Percentiles rank a stretch among this genome's conserved stretches.
Conservation (phyloP, 2,113 vertebrate species). For the Crotalus viridis region DNA sequence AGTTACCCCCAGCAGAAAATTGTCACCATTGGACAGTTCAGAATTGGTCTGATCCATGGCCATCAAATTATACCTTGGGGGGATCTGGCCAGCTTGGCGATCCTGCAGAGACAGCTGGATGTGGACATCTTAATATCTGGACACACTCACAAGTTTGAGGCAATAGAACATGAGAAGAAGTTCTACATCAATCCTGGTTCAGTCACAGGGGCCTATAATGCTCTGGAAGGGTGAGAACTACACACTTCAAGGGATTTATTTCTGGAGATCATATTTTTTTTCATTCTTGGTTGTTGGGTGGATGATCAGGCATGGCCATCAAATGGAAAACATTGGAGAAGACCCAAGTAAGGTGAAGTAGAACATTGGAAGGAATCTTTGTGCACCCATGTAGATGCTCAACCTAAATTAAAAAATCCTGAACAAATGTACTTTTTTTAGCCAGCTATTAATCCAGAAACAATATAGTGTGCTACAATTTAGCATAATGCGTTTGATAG, state of each 20-base stretch:
- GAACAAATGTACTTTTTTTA: background rate
- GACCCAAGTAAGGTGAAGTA: background rate
- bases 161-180: conserved; percentile 96
- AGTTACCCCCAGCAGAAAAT: conserved; percentile 98
- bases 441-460: background rate
- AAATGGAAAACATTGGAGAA: background rate
- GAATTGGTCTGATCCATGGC: conserved; percentile 96
- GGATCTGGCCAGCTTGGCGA: conserved; percentile 93
- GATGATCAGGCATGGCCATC: background rate
- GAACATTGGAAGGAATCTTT: too few relatives aligned
- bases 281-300: background rate
- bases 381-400: too few relatives aligned
- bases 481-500: background rate
- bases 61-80: conserved; percentile 99
- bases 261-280: background rate
- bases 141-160: conserved; percentile 97
- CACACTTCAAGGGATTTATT: background rate
- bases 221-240: conserved; percentile 87
- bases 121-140: conserved; percentile 99
- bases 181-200: conserved; percentile 99
- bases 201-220: conserved; percentile 94
- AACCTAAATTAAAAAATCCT: background rate
- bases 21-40: conserved; percentile 97
- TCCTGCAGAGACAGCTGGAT: conserved; percentile 93
- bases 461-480: background rate